Percentiles rank a stretch among this genome's conserved stretches.
Conservation (phyloP, 2,797 vertebrate species). For the Lagothrix lagotricha region DNA sequence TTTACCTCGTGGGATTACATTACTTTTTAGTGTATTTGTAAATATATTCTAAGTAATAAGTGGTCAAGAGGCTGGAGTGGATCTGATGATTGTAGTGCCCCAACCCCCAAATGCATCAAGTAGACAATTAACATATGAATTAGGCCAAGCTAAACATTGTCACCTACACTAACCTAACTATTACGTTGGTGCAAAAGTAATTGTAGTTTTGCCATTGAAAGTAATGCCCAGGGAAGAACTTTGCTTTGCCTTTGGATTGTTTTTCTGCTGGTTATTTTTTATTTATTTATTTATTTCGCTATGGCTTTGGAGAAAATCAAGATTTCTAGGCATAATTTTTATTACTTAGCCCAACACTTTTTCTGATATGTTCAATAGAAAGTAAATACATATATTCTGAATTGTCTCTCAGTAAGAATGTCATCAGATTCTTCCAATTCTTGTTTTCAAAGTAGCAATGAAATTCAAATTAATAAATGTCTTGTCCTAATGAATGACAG, state of each 20-base stretch:
- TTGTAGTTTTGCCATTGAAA: not conserved
- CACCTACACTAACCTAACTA: not conserved
- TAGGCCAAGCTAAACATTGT: not conserved
- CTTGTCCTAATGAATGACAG: not conserved
- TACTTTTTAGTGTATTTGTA: not conserved
- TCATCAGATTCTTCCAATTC: not conserved
- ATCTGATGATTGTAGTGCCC: not conserved
- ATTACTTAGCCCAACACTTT: not conserved
- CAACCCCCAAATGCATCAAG: not conserved
- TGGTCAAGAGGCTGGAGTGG: not conserved
- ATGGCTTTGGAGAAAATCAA: not conserved
- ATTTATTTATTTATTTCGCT: not conserved
- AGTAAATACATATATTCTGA: not conserved
- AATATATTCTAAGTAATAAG: not conserved
- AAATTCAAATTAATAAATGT: not conserved
- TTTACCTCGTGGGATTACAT: not conserved
- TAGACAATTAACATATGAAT: not conserved
- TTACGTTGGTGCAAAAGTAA: not conserved
- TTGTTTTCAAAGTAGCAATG: not conserved
- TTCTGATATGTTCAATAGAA: not conserved
- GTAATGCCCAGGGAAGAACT: not conserved
- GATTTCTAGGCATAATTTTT: not conserved
- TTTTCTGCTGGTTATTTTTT: not conserved
- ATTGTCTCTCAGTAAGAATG: not conserved
- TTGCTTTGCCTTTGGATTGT: not conserved